These are phyloP conservation scores for Scytalopus superciliaris DNA, from an alignment of 2,113 vertebrate genomes.

Conservation along the genomic window DNA sequence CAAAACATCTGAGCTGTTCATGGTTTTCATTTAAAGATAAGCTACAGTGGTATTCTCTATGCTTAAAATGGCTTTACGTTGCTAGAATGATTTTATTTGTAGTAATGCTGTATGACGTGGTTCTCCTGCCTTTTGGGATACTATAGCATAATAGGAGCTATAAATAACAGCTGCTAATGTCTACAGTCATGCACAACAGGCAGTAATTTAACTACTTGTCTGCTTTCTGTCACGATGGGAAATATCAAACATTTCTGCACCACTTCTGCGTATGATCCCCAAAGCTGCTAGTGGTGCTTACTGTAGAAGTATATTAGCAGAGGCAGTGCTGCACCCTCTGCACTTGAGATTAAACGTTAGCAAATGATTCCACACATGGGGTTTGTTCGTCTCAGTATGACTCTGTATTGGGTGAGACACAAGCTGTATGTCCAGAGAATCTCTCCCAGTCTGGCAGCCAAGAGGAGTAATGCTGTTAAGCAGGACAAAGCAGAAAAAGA, in stretches of 20 bases:
- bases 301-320: neutral
- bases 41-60: neutral
- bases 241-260: neutral
- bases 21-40: neutral
- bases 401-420: neutral
- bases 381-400: neutral
- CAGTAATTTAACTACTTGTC: conserved; percentile 33
- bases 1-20: neutral
- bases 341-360: neutral
- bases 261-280: neutral
- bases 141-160: conserved; percentile 15
- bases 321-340: neutral
- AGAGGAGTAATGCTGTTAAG: neutral
- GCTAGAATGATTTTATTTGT: conserved; percentile 33
- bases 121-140: conserved; percentile 37
- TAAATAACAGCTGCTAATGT: conserved; percentile 46
- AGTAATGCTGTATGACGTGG: neutral
- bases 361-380: neutral
- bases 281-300: neutral
- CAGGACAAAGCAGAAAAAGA: neutral
- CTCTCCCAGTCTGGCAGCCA: neutral
- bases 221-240: neutral
- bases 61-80: neutral
- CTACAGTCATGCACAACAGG: conserved; percentile 19
- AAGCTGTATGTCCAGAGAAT: neutral